Evolutionary conservation across 92 coral and sea anemone genomes (phyloP).

Genomic region (Metridium senile): DNA sequence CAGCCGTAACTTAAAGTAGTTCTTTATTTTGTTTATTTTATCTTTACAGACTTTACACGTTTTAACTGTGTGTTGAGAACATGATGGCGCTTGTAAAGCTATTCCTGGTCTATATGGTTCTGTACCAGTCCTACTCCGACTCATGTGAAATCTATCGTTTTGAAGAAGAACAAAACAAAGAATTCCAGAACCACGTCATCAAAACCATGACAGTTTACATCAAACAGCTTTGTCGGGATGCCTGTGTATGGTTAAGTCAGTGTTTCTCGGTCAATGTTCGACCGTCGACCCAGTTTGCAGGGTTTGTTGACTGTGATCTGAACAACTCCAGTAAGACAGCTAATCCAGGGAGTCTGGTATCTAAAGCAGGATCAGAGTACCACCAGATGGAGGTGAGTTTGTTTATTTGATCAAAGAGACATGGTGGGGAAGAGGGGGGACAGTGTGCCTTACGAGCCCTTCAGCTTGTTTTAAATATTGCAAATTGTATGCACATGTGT

Average conservation of each 20-base stretch:
- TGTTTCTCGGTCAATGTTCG: slow-evolving; percentile 15
- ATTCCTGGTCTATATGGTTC: neutral
- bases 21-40: no score
- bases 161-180: slow-evolving; percentile 10
- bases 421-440: no score
- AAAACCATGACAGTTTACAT: neutral
- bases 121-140: neutral
- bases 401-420: no score
- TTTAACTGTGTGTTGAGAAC: no score
- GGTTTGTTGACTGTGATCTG: slow-evolving; percentile 1
- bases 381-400: slow-evolving; percentile 5
- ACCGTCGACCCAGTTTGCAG: neutral
- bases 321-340: neutral
- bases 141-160: slow-evolving; percentile 17
- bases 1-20: no score
- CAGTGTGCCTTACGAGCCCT: no score
- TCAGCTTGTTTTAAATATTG: no score
- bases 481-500: no score
- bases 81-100: no score
- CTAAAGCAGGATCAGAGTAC: neutral
- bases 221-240: slow-evolving; percentile 1
- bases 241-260: slow-evolving; percentile 7
- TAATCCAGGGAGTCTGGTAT: neutral
- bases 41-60: no score
- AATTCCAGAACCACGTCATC: slow-evolving; percentile 12